Conservation (phyloP, 2,113 vertebrate genomes). For the Lucifuga dentata region DNA sequence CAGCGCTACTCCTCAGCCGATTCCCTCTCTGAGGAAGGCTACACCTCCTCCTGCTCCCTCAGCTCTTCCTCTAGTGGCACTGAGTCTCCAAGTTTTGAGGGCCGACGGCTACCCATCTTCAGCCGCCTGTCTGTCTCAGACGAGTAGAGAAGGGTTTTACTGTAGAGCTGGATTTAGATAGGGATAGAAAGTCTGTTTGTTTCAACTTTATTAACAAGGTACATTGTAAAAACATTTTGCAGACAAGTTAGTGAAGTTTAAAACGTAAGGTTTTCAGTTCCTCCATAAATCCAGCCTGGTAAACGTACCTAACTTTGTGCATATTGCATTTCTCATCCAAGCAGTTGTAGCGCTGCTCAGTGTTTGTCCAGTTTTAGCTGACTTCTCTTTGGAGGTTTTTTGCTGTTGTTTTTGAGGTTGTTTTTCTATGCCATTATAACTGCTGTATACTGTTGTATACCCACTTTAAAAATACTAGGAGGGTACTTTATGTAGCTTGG, state of each 20-base stretch:
- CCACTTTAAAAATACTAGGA: slow-evolving; percentile 50
- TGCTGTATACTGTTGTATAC: slow-evolving; percentile 86
- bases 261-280: slow-evolving; percentile 17
- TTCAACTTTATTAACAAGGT: slow-evolving; percentile 12
- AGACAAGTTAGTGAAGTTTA: slow-evolving; percentile 1
- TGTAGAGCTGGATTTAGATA: slow-evolving; percentile 22
- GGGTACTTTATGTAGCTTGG: slow-evolving; percentile 53
- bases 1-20: slow-evolving; percentile 79
- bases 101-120: slow-evolving; percentile 84
- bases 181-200: slow-evolving; percentile 6
- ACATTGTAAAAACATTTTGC: background rate
- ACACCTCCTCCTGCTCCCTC: slow-evolving; percentile 82
- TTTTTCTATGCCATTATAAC: slow-evolving; percentile 56
- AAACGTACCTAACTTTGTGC: slow-evolving; percentile 72
- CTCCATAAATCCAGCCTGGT: slow-evolving; percentile 30
- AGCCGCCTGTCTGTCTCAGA: slow-evolving; percentile 84
- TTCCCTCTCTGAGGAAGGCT: slow-evolving; percentile 86
- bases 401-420: slow-evolving; percentile 1
- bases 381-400: slow-evolving; percentile 32
- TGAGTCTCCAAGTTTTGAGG: slow-evolving; percentile 81
- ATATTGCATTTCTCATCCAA: slow-evolving; percentile 82
- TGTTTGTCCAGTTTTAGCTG: slow-evolving; percentile 72
- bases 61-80: slow-evolving; percentile 81
- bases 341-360: slow-evolving; percentile 75
- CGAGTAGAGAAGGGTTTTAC: slow-evolving; percentile 65